Evolutionary conservation across 2,113 vertebrate genomes (phyloP).

Genomic region (Brienomyrus longianalis): DNA sequence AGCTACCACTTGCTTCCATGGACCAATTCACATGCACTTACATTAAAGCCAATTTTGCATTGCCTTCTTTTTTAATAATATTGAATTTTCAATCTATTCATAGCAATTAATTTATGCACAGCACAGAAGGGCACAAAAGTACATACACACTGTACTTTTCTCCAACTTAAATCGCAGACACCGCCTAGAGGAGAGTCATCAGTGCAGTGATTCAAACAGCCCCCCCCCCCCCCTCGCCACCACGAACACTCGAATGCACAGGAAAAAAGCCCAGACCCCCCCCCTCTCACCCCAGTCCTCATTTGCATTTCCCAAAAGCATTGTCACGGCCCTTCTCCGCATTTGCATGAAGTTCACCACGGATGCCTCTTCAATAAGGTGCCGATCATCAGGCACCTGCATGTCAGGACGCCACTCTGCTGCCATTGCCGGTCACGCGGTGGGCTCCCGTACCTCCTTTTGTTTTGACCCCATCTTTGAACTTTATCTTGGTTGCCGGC

Average conservation of each 20-base stretch:
- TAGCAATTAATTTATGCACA: neutral
- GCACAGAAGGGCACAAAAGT: neutral
- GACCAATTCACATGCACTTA: neutral
- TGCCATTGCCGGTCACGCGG: constrained; percentile 78
- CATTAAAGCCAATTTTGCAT: neutral
- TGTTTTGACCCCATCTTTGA: constrained; percentile 99
- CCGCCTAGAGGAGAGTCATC: constrained; percentile 68
- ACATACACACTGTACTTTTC: neutral
- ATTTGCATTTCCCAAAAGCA: constrained; percentile 63
- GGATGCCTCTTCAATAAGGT: constrained; percentile 94
- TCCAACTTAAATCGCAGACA: neutral
- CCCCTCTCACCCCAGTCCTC: constrained; percentile 30
- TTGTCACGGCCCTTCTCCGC: constrained; percentile 70
- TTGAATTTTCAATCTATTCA: neutral
- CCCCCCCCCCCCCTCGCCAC: neutral
- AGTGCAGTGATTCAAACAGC: constrained; percentile 66
- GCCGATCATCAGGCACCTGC: constrained; percentile 87
- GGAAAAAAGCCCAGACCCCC: neutral
- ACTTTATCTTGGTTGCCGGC: constrained; percentile 99
- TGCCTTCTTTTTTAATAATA: neutral
- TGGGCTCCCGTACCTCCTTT: constrained; percentile 76
- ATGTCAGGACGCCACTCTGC: constrained; percentile 89
- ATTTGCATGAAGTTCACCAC: constrained; percentile 94
- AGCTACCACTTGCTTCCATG: neutral
- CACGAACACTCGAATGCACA: constrained; percentile 13